Conservation (phyloP, 2,113 vertebrate species). For the Pangasianodon hypophthalmus region DNA sequence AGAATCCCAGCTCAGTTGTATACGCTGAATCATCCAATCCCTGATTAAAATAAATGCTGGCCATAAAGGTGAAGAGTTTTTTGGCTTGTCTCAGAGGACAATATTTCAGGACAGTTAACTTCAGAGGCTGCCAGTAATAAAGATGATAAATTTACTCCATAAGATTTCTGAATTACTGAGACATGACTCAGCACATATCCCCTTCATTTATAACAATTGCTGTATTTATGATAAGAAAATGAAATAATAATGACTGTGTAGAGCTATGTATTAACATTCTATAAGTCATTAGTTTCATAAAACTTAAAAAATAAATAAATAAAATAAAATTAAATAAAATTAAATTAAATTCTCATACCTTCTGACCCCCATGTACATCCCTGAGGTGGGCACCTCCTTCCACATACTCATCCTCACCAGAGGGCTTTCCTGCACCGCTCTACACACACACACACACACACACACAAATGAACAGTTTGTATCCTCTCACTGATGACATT, state of each 20-base stretch:
- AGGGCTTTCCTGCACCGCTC: slow-evolving; percentile 81
- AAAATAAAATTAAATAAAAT: too few relatives aligned
- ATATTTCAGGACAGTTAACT: neutral
- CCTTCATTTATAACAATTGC: neutral
- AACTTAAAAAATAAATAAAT: neutral
- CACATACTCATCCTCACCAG: slow-evolving; percentile 84
- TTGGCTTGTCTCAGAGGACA: neutral
- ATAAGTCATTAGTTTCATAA: neutral
- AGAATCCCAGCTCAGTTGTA: neutral
- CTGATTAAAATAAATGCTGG: neutral
- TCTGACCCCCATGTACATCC: slow-evolving; percentile 82
- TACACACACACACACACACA: slow-evolving; percentile 59
- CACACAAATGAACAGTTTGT: neutral
- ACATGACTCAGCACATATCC: neutral
- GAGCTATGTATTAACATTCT: neutral
- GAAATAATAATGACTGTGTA: neutral
- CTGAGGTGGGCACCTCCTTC: slow-evolving; percentile 82
- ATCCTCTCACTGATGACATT: neutral
- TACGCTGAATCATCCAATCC: neutral
- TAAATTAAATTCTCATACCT: slow-evolving; percentile 81
- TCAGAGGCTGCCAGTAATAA: neutral
- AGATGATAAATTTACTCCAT: neutral
- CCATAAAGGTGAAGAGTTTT: neutral
- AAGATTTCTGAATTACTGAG: neutral
- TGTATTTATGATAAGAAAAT: neutral